phyloP scores from a whole-genome alignment of 2,113 vertebrate genomes.

The Sylvietta virens region DNA sequence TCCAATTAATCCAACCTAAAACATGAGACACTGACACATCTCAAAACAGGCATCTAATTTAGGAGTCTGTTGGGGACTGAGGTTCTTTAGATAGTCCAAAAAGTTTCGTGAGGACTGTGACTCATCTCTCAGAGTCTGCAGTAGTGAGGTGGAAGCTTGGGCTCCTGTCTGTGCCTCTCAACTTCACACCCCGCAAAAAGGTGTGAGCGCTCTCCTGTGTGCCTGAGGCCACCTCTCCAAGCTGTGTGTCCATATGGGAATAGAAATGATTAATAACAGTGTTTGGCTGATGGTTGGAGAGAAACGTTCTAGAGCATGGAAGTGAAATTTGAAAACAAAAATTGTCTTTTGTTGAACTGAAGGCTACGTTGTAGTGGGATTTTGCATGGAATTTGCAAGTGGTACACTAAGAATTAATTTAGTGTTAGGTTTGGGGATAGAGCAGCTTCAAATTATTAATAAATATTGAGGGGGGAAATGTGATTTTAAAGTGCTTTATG shows the following conservation, averaged over 20 bases:
- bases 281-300: background rate
- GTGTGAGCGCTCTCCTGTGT: background rate
- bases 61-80: background rate
- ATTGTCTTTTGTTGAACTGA: background rate
- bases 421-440: background rate
- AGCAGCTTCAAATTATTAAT: background rate
- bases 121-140: background rate
- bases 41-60: background rate
- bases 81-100: background rate
- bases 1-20: background rate
- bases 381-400: background rate
- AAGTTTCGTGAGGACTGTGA: conserved; percentile 5
- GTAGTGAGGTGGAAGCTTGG: background rate
- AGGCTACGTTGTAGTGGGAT: background rate
- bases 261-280: background rate
- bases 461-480: background rate
- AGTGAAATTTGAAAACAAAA: background rate
- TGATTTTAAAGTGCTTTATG: background rate
- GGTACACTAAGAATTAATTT: background rate
- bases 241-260: background rate
- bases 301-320: background rate
- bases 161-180: background rate
- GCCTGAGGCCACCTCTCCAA: background rate
- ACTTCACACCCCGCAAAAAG: background rate
- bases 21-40: background rate